These are phyloP conservation scores for Lasioglossum oenotherae DNA, from an alignment of 2,888 invertebrate species.

Conservation along the genomic window DNA sequence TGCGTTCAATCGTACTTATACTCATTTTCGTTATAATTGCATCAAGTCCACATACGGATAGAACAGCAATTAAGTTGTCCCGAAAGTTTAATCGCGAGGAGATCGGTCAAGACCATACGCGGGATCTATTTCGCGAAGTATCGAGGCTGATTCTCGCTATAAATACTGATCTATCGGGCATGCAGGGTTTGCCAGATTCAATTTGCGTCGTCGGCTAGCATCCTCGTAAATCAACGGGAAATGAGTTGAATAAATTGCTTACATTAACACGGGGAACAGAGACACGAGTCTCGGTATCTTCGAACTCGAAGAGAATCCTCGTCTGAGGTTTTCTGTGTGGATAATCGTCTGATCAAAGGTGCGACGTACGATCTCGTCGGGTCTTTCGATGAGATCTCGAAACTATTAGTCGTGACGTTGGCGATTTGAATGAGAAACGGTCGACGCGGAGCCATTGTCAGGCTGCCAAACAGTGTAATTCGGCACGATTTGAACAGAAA, in stretches of 20 bases:
- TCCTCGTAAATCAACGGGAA: conserved; percentile 48
- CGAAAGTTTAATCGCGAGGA: neutral
- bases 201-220: conserved; percentile 69
- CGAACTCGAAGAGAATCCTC: neutral
- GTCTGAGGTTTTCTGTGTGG: neutral
- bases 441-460: conserved; percentile 31
- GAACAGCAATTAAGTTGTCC: too few species aligned
- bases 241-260: conserved; percentile 43
- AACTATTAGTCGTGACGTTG: neutral
- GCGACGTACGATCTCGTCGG: neutral
- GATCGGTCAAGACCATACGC: conserved; percentile 6
- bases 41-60: neutral
- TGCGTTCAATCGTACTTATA: neutral
- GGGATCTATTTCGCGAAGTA: conserved; percentile 35
- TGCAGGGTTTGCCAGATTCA: conserved; percentile 70
- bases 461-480: conserved; percentile 42
- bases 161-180: conserved; percentile 78
- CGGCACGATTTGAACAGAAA: conserved; percentile 46
- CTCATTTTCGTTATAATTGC: neutral
- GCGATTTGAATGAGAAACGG: conserved; percentile 5
- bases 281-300: neutral
- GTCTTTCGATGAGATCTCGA: neutral
- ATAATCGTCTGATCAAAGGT: neutral
- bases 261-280: neutral
- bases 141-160: conserved; percentile 69